phyloP scores from a whole-genome alignment of 1,140 invertebrate species.

The Eueides isabella region DNA sequence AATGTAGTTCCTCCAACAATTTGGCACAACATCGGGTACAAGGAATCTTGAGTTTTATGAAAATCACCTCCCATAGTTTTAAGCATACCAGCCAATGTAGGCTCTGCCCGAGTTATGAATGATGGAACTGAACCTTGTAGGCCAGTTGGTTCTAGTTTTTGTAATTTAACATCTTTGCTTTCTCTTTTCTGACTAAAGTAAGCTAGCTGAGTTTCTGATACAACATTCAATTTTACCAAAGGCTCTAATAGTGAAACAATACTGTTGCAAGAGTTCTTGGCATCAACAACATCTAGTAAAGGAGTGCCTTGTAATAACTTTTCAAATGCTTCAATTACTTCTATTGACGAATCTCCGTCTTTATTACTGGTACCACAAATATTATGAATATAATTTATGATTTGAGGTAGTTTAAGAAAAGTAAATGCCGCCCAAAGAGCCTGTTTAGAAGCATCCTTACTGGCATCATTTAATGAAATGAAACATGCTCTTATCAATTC shows the following conservation, averaged over 20 bases:
- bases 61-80: conserved; percentile 94
- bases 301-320: conserved; percentile 91
- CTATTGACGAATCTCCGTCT: conserved; percentile 86
- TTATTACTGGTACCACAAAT: conserved; percentile 81
- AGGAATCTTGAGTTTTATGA: conserved; percentile 92
- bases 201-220: conserved; percentile 90
- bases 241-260: conserved; percentile 92
- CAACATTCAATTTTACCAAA: conserved; percentile 89
- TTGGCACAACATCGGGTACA: conserved; percentile 82
- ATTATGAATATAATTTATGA: conserved; percentile 87
- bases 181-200: conserved; percentile 87
- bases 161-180: conserved; percentile 78
- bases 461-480: conserved; percentile 92
- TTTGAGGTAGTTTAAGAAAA: conserved; percentile 94
- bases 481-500: conserved; percentile 95
- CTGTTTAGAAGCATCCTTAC: conserved; percentile 87
- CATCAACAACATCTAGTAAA: conserved; percentile 93
- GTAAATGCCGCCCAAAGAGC: conserved; percentile 96
- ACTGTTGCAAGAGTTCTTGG: conserved; percentile 93
- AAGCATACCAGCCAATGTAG: conserved; percentile 92
- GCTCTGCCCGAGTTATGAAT: conserved; percentile 93
- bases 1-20: conserved; percentile 88
- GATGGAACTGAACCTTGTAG: conserved; percentile 86
- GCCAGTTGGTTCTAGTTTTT: conserved; percentile 85
- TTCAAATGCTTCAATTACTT: conserved; percentile 92